Conservation (phyloP, 2,888 invertebrate genomes). For the Polyploca ridens region DNA sequence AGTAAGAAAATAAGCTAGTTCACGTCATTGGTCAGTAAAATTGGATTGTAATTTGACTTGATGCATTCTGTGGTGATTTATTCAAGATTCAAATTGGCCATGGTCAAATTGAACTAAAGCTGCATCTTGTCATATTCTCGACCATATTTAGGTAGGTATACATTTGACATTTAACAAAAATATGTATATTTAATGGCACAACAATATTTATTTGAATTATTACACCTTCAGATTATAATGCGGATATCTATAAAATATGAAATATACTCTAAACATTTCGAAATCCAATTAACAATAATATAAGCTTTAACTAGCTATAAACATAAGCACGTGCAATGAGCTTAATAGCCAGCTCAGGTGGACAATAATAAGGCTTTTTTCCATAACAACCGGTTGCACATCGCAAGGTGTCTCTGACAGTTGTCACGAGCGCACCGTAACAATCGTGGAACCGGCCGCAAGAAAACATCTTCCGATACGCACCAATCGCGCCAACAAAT, state of each 20-base stretch:
- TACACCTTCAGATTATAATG: neutral
- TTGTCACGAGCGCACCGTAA: slow-evolving; percentile 58
- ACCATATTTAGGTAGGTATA: neutral
- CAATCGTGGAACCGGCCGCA: slow-evolving; percentile 46
- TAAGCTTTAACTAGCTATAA: slow-evolving; percentile 29
- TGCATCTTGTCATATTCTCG: neutral
- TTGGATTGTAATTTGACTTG: neutral
- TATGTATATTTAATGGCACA: neutral
- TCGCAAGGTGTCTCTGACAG: slow-evolving; percentile 57
- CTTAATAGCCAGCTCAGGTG: slow-evolving; percentile 56
- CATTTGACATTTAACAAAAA: slow-evolving; percentile 2
- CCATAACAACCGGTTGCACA: slow-evolving; percentile 41
- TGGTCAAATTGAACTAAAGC: neutral
- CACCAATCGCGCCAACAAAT: slow-evolving; percentile 46
- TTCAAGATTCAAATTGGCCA: neutral
- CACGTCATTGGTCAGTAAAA: neutral
- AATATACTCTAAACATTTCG: slow-evolving; percentile 16
- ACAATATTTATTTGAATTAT: neutral
- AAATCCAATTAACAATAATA: slow-evolving; percentile 14
- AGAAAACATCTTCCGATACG: slow-evolving; percentile 50
- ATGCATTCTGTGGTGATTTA: neutral
- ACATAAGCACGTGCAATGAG: slow-evolving; percentile 53
- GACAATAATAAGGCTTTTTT: slow-evolving; percentile 55
- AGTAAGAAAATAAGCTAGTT: neutral
- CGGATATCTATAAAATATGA: neutral